Base-by-base conservation (phyloP, 2,113 vertebrate species). In the Myotis davidii region DNA sequence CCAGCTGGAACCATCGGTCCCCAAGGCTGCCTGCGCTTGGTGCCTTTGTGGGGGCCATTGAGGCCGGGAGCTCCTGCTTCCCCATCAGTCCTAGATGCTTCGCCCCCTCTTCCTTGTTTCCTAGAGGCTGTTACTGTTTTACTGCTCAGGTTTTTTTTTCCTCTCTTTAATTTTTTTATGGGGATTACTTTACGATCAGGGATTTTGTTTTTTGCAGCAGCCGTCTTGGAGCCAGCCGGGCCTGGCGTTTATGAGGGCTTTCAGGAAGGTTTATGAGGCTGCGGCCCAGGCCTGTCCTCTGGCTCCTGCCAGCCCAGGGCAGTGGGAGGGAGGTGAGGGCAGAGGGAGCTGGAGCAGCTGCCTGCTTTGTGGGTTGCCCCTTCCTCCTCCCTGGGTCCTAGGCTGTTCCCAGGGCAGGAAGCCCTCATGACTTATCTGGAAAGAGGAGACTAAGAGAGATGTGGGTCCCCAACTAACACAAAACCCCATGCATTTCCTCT, bases 151-250 rank as follows among this genome's bases (percentile, higher is more conserved):
- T 17, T 54, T 64, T 67, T 64, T 67, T 70, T 17, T 16, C 29
- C 29, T 37, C n/a, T 48, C 21, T 77, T 77, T 77, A 50, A 42
- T 23, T 14, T 85, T 76, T 96, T 94, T 82, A 88, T 79, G 85
- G 92, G 81, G 69, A 93, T 92, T 72, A 86, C 88, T 97, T 98
- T 95, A 97, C 0, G 5, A 94, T 45, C 85, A 79, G 69, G 37
- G 73, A 48, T 73, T 94, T 86, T 94, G 81, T 70, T 78, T 90
- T 86, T 56, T 54, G 52, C n/a, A 6, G 70, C 65, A 82, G 64
- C 91, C 34, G 89, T 39, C 82, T 12, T n/a, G 29, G 77, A 89
- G 67, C 70, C 42, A 34, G 94, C 78, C 9, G 0, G 81, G 86
- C 79, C 87, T 32, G 16, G 37, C 9, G 34, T 92, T 97, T 92